These are phyloP conservation scores for Stegodyphus dumicola DNA, from an alignment of 1,140 invertebrate genomes.

Conservation along the genomic window DNA sequence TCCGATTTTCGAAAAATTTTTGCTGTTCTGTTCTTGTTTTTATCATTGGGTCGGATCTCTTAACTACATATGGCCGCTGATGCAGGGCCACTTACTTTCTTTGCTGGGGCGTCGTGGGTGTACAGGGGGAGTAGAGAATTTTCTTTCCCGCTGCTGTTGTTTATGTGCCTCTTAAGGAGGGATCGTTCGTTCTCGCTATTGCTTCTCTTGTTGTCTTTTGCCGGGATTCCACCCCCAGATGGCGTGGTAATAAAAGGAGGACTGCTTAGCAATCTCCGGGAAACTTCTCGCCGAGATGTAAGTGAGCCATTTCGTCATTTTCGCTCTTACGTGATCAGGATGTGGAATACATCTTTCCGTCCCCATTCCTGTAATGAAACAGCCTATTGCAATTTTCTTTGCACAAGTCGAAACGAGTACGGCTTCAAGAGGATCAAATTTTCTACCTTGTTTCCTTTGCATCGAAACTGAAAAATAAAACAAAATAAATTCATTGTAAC, in stretches of 20 bases:
- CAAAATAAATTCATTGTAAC: too few species aligned
- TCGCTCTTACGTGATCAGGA: too few species aligned
- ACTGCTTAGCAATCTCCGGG: too few species aligned
- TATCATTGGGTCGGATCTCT: conserved; percentile 53
- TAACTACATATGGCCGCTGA: conserved; percentile 48
- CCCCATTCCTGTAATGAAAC: too few species aligned
- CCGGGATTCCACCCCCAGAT: background rate
- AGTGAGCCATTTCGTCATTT: too few species aligned
- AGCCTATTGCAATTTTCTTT: too few species aligned
- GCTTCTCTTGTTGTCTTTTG: background rate
- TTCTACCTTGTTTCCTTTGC: too few species aligned
- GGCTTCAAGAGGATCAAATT: too few species aligned
- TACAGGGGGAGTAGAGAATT: background rate
- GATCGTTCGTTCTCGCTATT: background rate
- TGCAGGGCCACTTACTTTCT: background rate
- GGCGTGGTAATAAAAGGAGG: background rate
- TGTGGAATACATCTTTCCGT: too few species aligned
- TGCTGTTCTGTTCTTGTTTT: conserved; percentile 48
- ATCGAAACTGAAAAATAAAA: too few species aligned
- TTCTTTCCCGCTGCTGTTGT: background rate
- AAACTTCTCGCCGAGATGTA: too few species aligned
- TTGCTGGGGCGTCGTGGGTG: background rate
- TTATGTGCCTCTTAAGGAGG: background rate
- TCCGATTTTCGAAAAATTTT: conserved; percentile 28
- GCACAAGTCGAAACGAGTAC: too few species aligned